Evolutionary conservation across 1,140 invertebrate genomes (phyloP).

Genomic region (Solen grandis): DNA sequence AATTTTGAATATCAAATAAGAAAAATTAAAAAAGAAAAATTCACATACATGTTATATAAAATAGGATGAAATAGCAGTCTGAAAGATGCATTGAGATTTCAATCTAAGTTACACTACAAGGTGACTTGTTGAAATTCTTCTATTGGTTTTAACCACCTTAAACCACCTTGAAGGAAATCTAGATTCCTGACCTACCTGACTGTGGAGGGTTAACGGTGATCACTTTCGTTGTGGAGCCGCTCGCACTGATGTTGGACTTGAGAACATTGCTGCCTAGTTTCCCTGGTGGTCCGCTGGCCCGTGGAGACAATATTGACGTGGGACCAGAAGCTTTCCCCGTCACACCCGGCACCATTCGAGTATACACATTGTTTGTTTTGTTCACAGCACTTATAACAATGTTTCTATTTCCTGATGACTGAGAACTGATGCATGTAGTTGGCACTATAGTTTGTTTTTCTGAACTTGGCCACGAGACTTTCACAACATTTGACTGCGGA

Average conservation of each 20-base stretch:
- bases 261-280: conserved; percentile 58
- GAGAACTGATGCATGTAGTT: conserved; percentile 5
- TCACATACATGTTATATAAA: not conserved
- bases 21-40: not conserved
- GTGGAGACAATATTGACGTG: conserved; percentile 72
- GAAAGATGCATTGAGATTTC: not conserved
- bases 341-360: conserved; percentile 69
- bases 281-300: conserved; percentile 62
- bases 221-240: conserved; percentile 69
- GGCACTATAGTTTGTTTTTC: conserved; percentile 38
- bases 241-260: conserved; percentile 38
- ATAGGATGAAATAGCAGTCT: not conserved
- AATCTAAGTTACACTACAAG: not conserved
- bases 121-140: too few species aligned
- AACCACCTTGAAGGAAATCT: too few species aligned
- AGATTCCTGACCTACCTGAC: conserved; percentile 65
- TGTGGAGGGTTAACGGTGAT: conserved; percentile 74
- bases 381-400: conserved; percentile 76
- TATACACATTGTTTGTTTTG: conserved; percentile 74
- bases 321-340: conserved; percentile 60
- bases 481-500: conserved; percentile 40
- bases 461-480: conserved; percentile 42
- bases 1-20: not conserved
- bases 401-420: conserved; percentile 65
- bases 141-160: not conserved